phyloP scores from a whole-genome alignment of 2,888 invertebrate genomes.

The Microctonus brassicae region DNA sequence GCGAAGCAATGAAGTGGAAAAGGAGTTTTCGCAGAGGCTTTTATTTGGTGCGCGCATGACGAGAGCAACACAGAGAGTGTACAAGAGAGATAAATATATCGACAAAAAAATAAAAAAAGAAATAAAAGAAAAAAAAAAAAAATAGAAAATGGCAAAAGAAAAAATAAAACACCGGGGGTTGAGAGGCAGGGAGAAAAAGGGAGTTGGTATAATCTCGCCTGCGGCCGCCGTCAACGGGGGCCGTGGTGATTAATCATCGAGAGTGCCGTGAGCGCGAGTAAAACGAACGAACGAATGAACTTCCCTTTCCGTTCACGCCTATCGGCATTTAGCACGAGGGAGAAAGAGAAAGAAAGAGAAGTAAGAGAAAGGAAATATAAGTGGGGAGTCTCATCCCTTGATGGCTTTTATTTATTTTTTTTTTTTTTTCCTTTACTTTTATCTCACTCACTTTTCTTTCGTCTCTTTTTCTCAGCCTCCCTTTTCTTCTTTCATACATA shows the following conservation, averaged over 20 bases:
- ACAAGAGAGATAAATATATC: slow-evolving; percentile 14
- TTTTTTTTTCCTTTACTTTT: slow-evolving; percentile 9
- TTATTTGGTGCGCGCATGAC: slow-evolving; percentile 21
- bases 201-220: slow-evolving; percentile 28
- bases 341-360: not conserved
- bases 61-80: too few relatives aligned
- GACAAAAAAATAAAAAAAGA: not conserved
- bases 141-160: not conserved
- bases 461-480: not conserved
- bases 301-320: slow-evolving; percentile 29
- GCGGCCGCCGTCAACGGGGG: slow-evolving; percentile 34
- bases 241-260: slow-evolving; percentile 37
- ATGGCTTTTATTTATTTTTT: slow-evolving; percentile 18
- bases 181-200: not conserved
- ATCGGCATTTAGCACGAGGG: slow-evolving; percentile 28
- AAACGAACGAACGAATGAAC: slow-evolving; percentile 23
- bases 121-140: slow-evolving; percentile 23
- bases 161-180: not conserved
- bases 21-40: slow-evolving; percentile 17
- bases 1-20: slow-evolving; percentile 23
- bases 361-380: slow-evolving; percentile 2
- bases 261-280: slow-evolving; percentile 26
- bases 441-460: slow-evolving; percentile 9
- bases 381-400: slow-evolving; percentile 14
- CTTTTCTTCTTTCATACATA: not conserved